phyloP scores from a whole-genome alignment of 1,140 invertebrate genomes.

The Drosophila lowei region DNA sequence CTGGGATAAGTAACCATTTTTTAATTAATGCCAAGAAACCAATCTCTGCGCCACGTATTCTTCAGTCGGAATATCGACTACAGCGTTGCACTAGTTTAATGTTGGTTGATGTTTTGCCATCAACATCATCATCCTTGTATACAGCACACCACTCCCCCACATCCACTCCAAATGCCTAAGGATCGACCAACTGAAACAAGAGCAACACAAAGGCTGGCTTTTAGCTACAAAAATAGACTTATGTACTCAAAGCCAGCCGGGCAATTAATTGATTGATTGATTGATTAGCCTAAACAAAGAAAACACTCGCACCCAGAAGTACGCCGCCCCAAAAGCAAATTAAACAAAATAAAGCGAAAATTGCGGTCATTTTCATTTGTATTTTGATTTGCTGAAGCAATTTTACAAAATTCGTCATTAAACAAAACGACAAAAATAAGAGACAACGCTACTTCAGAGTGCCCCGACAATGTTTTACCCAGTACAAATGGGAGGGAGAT shows the following conservation, averaged over 20 bases:
- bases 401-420: slow-evolving; percentile 26
- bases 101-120: slow-evolving; percentile 7
- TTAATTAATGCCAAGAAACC: no score
- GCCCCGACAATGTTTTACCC: no score
- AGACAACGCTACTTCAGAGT: no score
- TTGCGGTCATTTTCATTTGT: slow-evolving; percentile 42
- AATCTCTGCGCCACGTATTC: no score
- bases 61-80: no score
- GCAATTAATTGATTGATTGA: slow-evolving; percentile 59
- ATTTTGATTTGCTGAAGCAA: slow-evolving; percentile 56
- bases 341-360: slow-evolving; percentile 47
- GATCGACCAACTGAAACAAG: slow-evolving; percentile 16
- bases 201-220: slow-evolving; percentile 40
- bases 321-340: slow-evolving; percentile 14
- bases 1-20: no score
- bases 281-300: slow-evolving; percentile 46
- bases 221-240: slow-evolving; percentile 56
- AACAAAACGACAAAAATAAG: no score
- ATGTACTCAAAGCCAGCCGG: slow-evolving; percentile 42
- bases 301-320: slow-evolving; percentile 10
- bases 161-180: slow-evolving; percentile 30
- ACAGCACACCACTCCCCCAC: neutral
- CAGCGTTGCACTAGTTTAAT: neutral
- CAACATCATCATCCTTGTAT: slow-evolving; percentile 5
- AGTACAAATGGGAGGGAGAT: neutral